These are phyloP conservation scores for Loriculus beryllinus DNA, from an alignment of 2,797 vertebrate genomes.

Conservation along the genomic window DNA sequence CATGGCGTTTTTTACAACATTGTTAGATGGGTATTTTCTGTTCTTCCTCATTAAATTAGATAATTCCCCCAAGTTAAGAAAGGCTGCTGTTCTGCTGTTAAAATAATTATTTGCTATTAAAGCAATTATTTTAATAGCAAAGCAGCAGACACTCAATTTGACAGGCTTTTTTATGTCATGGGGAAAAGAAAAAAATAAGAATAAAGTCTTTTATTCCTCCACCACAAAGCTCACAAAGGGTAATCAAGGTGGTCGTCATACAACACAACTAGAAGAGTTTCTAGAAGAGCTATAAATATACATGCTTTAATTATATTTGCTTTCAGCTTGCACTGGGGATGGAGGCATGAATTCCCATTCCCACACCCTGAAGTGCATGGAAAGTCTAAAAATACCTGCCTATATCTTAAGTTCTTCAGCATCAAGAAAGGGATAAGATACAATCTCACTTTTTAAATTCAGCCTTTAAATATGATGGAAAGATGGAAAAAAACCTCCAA, in stretches of 20 bases:
- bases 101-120: constrained; percentile 67
- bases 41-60: constrained; percentile 56
- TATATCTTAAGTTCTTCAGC: neutral
- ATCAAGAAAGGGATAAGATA: neutral
- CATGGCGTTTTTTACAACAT: constrained; percentile 53
- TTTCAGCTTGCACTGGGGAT: neutral
- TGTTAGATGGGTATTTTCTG: constrained; percentile 67
- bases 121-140: constrained; percentile 58
- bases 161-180: constrained; percentile 22
- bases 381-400: neutral
- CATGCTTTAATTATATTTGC: constrained; percentile 33
- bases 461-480: neutral
- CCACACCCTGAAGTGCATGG: neutral
- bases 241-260: constrained; percentile 24
- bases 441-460: neutral
- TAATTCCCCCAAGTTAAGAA: constrained; percentile 57
- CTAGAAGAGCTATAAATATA: constrained; percentile 20
- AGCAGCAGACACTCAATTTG: constrained; percentile 56
- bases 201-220: neutral
- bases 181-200: neutral
- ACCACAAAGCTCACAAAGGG: neutral
- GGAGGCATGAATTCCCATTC: neutral
- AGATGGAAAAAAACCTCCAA: neutral
- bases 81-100: constrained; percentile 44
- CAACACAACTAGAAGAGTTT: neutral